A percentile compares a stretch with the other conserved stretches of the same genome.
phyloP scores from a whole-genome alignment of 2,888 invertebrate species.

The Oeneis ivallda region DNA sequence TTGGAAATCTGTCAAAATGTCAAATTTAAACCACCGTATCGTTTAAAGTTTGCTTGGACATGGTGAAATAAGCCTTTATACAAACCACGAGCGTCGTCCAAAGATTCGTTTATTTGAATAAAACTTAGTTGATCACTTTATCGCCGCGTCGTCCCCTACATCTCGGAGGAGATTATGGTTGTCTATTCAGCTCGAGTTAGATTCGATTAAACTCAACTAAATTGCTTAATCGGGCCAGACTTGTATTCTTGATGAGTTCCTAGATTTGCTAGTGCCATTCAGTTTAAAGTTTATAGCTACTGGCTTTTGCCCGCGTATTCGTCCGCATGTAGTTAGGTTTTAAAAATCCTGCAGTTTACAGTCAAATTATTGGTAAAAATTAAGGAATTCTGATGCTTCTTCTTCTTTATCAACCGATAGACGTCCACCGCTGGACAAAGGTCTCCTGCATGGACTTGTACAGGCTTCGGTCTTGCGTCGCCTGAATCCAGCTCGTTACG shows the following conservation, averaged over 20 bases:
- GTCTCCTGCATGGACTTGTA: no score
- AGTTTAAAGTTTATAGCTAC: not conserved
- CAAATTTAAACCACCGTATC: not conserved
- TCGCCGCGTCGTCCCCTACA: not conserved
- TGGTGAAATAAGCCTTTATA: no score
- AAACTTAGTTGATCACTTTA: conserved; percentile 10
- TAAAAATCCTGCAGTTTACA: no score
- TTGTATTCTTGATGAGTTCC: conserved; percentile 19
- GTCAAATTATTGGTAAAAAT: no score
- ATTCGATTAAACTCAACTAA: conserved; percentile 23
- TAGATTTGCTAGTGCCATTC: not conserved
- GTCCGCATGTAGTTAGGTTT: no score
- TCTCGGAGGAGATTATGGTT: conserved; percentile 1
- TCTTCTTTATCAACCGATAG: no score
- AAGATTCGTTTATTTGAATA: not conserved
- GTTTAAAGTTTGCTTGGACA: no score
- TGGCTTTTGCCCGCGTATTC: not conserved
- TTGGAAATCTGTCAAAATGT: no score
- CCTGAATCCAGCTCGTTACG: no score
- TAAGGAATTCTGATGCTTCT: no score
- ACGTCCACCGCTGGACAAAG: no score
- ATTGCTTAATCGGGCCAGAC: conserved; percentile 16
- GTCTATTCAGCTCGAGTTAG: conserved; percentile 13
- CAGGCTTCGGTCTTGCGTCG: no score
- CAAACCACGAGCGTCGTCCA: not conserved